Percentiles rank a stretch among this genome's conserved stretches.
Conservation (phyloP, 2,113 vertebrate species). For the Melozone crissalis region DNA sequence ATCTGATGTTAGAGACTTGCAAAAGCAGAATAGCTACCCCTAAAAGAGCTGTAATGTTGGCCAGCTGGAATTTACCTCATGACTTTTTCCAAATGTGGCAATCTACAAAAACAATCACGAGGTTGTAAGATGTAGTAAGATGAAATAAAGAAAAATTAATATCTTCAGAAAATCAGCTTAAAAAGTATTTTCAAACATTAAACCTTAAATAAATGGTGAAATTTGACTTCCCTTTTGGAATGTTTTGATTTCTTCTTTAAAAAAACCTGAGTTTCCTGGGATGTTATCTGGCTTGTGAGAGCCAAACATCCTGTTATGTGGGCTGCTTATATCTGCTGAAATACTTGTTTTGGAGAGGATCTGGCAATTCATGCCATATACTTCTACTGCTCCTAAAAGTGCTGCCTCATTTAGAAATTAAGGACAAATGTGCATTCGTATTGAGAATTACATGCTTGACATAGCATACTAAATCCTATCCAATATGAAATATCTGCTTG, state of each 20-base stretch:
- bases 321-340: background rate
- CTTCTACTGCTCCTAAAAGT: background rate
- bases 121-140: too few relatives aligned
- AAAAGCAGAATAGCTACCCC: background rate
- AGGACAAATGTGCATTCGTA: background rate
- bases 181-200: background rate
- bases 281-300: background rate
- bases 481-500: background rate
- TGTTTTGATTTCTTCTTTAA: background rate
- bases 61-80: background rate
- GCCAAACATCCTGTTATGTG: background rate
- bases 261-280: background rate
- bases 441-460: background rate
- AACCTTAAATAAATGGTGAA: background rate
- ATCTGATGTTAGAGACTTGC: background rate
- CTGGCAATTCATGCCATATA: background rate
- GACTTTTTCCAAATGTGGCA: background rate
- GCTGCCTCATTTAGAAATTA: background rate
- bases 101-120: background rate
- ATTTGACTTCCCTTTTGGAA: background rate
- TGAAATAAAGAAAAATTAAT: background rate
- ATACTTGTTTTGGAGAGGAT: background rate
- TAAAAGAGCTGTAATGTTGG: accelerated
- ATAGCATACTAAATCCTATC: background rate
- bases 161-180: background rate